Conservation (phyloP, 2,888 invertebrate genomes). For the Cerastoderma edule region DNA sequence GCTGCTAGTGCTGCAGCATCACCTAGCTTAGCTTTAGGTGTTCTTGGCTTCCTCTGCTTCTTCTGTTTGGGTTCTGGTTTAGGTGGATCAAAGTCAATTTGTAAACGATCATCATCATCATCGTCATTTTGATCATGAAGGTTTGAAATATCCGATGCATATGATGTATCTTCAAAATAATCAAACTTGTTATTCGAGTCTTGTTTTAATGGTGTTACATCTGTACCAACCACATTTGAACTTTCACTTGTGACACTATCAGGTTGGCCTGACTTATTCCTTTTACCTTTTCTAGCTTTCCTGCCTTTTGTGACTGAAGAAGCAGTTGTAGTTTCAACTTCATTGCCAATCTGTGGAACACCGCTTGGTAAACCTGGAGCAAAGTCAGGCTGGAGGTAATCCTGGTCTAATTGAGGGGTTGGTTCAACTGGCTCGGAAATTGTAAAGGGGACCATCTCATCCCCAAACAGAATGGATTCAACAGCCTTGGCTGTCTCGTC, state of each 20-base stretch:
- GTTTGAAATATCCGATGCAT: constrained; percentile 45
- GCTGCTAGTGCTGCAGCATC: constrained; percentile 55
- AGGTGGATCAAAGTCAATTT: constrained; percentile 62
- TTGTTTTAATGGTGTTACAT: constrained; percentile 3
- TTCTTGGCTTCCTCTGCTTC: constrained; percentile 52
- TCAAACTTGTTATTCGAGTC: constrained; percentile 35
- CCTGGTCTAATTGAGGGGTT: constrained; percentile 53
- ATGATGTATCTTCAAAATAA: constrained; percentile 38
- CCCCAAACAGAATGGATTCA: constrained; percentile 51
- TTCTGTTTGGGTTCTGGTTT: constrained; percentile 54
- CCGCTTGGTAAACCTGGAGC: constrained; percentile 45
- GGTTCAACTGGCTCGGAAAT: constrained; percentile 57
- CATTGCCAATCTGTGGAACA: constrained; percentile 50
- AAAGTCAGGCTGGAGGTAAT: constrained; percentile 56
- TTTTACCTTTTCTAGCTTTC: constrained; percentile 50
- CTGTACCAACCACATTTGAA: neutral
- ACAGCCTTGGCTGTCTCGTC: constrained; percentile 63
- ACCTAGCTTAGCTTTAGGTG: constrained; percentile 49
- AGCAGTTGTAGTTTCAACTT: constrained; percentile 50
- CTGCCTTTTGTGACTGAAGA: constrained; percentile 36
- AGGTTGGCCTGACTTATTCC: constrained; percentile 46
- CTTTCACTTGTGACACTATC: constrained; percentile 40
- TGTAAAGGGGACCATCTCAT: constrained; percentile 45
- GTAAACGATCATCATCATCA: constrained; percentile 60
- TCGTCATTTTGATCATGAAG: constrained; percentile 57